Percentiles rank a stretch among this genome's conserved stretches.
Conservation (phyloP, 64 coral and sea anemone species). For the Acropora tenuis region DNA sequence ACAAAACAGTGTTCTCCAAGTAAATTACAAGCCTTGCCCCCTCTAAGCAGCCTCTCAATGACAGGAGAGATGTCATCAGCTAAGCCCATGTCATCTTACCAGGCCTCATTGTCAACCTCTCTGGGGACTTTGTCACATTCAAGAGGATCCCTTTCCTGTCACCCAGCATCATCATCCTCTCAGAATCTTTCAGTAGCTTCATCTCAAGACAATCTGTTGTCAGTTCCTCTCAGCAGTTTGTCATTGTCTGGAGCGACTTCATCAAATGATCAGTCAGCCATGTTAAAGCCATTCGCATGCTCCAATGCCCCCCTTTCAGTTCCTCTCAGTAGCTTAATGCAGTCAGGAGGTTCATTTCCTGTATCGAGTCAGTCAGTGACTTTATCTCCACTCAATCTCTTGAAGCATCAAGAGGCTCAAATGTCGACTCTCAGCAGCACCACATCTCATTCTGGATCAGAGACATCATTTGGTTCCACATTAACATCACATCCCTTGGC, state of each 20-base stretch:
- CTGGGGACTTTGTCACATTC: constrained; percentile 17
- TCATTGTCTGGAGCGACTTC: neutral
- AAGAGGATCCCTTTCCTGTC: neutral
- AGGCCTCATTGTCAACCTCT: neutral
- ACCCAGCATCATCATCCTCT: neutral
- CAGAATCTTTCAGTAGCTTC: neutral
- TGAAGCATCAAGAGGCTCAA: neutral
- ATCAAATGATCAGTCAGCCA: neutral
- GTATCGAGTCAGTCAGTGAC: neutral
- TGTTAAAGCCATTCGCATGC: neutral
- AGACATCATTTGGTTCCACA: neutral
- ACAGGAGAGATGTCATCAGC: neutral
- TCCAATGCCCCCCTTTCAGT: constrained; percentile 5
- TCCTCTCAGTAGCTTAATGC: constrained; percentile 55
- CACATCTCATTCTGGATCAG: neutral
- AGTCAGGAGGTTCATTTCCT: neutral
- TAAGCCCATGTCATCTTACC: neutral
- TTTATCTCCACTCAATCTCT: neutral
- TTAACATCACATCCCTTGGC: neutral
- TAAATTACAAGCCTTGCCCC: neutral
- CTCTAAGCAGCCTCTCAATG: constrained; percentile 24
- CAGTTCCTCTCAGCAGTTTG: neutral
- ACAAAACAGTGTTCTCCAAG: neutral
- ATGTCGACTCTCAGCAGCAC: constrained; percentile 29
- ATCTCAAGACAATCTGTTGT: neutral